Conservation (phyloP, 2,797 vertebrate species). For the Hippoglossus hippoglossus region DNA sequence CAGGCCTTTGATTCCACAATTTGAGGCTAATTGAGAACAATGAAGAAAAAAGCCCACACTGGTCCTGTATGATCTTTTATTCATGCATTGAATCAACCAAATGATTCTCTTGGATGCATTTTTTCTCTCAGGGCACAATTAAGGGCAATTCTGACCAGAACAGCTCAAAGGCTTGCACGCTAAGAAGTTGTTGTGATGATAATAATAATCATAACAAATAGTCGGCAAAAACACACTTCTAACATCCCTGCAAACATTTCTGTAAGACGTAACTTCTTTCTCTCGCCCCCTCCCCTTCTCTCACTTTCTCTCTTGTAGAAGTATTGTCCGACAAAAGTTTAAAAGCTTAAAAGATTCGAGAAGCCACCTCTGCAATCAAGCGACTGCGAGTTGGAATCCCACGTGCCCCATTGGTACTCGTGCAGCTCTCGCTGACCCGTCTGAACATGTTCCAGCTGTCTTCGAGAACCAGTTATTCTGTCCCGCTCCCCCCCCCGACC, state of each 20-base stretch:
- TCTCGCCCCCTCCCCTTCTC: background rate
- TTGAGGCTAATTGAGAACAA: constrained; percentile 83
- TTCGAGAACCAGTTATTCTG: constrained; percentile 78
- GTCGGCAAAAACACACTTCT: constrained; percentile 26
- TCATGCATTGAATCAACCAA: constrained; percentile 73
- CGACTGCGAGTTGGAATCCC: constrained; percentile 37
- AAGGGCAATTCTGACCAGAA: constrained; percentile 54
- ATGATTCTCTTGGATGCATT: constrained; percentile 64
- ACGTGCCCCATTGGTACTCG: constrained; percentile 51
- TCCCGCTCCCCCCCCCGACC: constrained; percentile 43
- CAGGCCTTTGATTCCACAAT: constrained; percentile 75
- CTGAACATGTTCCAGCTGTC: constrained; percentile 78
- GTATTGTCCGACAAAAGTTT: background rate
- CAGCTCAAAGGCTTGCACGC: constrained; percentile 51
- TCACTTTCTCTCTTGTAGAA: background rate
- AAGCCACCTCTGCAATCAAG: constrained; percentile 28
- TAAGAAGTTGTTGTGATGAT: constrained; percentile 50
- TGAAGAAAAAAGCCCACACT: constrained; percentile 70
- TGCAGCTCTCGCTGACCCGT: constrained; percentile 63
- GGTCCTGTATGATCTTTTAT: constrained; percentile 75
- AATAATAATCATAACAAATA: constrained; percentile 56
- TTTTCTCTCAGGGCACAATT: constrained; percentile 77
- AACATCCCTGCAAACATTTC: constrained; percentile 36
- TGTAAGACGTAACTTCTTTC: constrained; percentile 1
- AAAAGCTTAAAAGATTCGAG: background rate